A percentile compares a stretch with the other conserved stretches of the same genome.
phyloP scores from a whole-genome alignment of 2,113 vertebrate genomes.

The Clinocottus analis region DNA sequence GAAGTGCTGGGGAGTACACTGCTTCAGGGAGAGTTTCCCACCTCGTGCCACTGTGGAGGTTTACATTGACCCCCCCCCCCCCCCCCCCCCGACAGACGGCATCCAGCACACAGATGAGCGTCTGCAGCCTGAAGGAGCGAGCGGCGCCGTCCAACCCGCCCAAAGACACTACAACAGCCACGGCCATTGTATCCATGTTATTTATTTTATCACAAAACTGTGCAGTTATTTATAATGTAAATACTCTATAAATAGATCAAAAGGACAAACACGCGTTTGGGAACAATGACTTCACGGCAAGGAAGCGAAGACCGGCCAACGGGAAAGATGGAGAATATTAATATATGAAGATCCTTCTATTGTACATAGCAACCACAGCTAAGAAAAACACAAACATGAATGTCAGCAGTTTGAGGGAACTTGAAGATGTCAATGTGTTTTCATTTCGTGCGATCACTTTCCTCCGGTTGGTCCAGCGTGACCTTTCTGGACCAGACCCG shows the following conservation, averaged over 20 bases:
- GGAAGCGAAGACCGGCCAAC: constrained; percentile 12
- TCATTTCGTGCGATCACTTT: constrained; percentile 69
- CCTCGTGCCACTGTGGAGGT: constrained; percentile 15
- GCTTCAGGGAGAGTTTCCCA: constrained; percentile 34
- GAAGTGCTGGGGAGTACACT: too few species aligned
- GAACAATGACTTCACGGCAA: constrained; percentile 49
- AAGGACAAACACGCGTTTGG: constrained; percentile 65
- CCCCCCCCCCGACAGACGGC: constrained; percentile 26
- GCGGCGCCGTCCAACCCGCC: neutral
- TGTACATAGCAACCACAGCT: constrained; percentile 78
- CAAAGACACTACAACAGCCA: constrained; percentile 73
- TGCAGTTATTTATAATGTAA: constrained; percentile 86
- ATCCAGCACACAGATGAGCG: constrained; percentile 1
- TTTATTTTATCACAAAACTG: constrained; percentile 83
- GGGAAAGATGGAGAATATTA: constrained; percentile 72
- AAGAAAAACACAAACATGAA: constrained; percentile 58
- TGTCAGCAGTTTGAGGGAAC: constrained; percentile 75
- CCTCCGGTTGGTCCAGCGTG: constrained; percentile 44
- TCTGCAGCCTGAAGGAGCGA: constrained; percentile 21
- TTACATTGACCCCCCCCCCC: neutral
- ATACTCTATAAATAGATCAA: constrained; percentile 80
- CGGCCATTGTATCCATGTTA: constrained; percentile 81
- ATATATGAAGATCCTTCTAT: constrained; percentile 84
- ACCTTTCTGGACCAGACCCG: too few species aligned
- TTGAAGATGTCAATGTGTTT: constrained; percentile 66